A percentile compares a stretch with the other conserved stretches of the same genome.
Conservation (phyloP, 2,113 vertebrate genomes). For the Tachuris rubrigastra region DNA sequence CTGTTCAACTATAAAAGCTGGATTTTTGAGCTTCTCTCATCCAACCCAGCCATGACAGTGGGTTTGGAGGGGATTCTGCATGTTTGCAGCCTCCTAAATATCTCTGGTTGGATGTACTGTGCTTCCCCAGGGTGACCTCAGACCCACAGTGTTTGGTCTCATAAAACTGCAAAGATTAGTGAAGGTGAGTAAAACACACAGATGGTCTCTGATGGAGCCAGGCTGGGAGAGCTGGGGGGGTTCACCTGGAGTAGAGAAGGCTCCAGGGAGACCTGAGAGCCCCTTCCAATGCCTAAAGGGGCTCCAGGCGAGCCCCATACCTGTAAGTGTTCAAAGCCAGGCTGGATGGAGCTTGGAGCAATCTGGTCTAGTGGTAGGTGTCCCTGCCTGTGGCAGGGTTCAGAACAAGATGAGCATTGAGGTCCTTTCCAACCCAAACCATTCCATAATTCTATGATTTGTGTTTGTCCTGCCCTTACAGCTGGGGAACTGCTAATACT, state of each 20-base stretch:
- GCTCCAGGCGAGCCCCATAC: not conserved
- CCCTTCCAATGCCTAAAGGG: not conserved
- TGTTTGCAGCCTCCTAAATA: not conserved
- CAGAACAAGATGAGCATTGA: not conserved
- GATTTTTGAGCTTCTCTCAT: not conserved
- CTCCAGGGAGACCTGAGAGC: not conserved
- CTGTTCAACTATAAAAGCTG: not conserved
- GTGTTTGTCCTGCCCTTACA: not conserved
- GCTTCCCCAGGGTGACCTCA: not conserved
- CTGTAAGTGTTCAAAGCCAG: not conserved
- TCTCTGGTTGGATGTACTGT: not conserved
- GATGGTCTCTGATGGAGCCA: not conserved
- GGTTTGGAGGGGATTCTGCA: not conserved
- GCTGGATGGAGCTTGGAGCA: fast-evolving
- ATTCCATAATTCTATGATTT: not conserved
- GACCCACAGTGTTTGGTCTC: fast-evolving
- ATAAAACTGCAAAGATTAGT: not conserved
- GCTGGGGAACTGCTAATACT: fast-evolving
- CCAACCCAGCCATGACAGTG: not conserved
- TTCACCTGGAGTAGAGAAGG: not conserved
- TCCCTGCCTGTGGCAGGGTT: not conserved
- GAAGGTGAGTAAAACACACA: not conserved
- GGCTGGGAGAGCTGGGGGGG: not conserved
- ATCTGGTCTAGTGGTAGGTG: not conserved
- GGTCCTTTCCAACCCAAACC: not conserved